A percentile compares a stretch with the other conserved stretches of the same genome.
phyloP scores from a whole-genome alignment of 2,113 vertebrate genomes.

The Tragelaphus buxtoni region DNA sequence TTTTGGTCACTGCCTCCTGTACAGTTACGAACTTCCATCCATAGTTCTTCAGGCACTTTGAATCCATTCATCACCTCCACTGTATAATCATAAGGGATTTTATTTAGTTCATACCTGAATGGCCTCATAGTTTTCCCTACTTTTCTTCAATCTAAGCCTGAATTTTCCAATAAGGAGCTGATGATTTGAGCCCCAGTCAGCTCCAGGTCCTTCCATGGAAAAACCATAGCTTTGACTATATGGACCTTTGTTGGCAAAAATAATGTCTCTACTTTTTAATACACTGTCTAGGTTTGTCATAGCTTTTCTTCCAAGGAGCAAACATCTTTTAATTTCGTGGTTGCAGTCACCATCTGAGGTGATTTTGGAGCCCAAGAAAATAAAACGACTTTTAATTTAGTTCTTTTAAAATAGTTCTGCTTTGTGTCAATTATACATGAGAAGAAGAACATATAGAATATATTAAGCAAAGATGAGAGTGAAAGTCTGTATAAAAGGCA shows the following conservation, averaged over 20 bases:
- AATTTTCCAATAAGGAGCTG: neutral
- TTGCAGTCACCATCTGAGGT: neutral
- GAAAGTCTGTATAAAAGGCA: neutral
- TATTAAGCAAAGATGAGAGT: neutral
- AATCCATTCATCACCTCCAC: neutral
- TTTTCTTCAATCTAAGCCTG: neutral
- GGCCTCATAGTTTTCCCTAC: neutral
- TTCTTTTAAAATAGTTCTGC: neutral
- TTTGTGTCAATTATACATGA: neutral
- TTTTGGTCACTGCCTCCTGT: neutral
- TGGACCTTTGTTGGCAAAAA: neutral
- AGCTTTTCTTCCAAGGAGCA: neutral
- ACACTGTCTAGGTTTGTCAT: neutral
- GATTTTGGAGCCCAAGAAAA: neutral
- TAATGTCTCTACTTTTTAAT: neutral
- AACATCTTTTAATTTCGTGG: fast-evolving
- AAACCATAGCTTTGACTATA: neutral
- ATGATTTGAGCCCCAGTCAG: neutral
- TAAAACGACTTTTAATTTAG: fast-evolving
- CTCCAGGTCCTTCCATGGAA: neutral
- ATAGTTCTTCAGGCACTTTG: neutral
- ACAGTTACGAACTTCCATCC: neutral
- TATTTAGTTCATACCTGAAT: fast-evolving
- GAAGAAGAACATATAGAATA: neutral
- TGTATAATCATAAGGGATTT: neutral